Evolutionary conservation across 2,113 vertebrate genomes (phyloP).

Genomic region (Sula dactylatra): DNA sequence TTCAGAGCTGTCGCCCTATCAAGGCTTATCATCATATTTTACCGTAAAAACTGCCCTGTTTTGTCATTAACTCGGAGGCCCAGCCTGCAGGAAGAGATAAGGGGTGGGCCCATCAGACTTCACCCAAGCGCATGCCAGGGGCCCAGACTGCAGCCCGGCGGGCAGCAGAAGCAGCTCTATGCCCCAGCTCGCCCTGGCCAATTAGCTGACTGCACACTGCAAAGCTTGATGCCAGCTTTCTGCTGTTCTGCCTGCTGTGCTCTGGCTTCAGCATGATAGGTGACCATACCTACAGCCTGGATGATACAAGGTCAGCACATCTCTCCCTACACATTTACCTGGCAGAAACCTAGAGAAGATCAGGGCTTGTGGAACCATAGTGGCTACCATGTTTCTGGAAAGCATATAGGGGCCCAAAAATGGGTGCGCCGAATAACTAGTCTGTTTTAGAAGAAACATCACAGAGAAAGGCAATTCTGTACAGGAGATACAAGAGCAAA

Average conservation of each 20-base stretch:
- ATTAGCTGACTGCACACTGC: neutral
- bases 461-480: neutral
- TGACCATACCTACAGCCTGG: accelerated
- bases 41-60: neutral
- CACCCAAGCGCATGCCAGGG: neutral
- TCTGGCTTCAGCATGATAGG: accelerated
- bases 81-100: neutral
- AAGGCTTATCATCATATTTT: neutral
- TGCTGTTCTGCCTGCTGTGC: accelerated
- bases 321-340: neutral
- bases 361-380: neutral
- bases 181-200: neutral
- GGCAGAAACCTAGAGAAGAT: neutral
- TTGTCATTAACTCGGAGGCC: accelerated
- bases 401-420: neutral
- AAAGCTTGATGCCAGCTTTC: neutral
- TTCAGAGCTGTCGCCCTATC: neutral
- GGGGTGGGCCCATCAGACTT: accelerated
- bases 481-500: neutral
- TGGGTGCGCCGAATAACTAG: accelerated
- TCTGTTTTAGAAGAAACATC: neutral
- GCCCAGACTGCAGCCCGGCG: neutral
- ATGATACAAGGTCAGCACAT: neutral
- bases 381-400: accelerated
- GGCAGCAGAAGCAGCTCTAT: neutral